A percentile compares a stretch with the other conserved stretches of the same genome.
Evolutionary conservation across 1,140 invertebrate genomes (phyloP).

Genomic region (Drosophila nasuta): DNA sequence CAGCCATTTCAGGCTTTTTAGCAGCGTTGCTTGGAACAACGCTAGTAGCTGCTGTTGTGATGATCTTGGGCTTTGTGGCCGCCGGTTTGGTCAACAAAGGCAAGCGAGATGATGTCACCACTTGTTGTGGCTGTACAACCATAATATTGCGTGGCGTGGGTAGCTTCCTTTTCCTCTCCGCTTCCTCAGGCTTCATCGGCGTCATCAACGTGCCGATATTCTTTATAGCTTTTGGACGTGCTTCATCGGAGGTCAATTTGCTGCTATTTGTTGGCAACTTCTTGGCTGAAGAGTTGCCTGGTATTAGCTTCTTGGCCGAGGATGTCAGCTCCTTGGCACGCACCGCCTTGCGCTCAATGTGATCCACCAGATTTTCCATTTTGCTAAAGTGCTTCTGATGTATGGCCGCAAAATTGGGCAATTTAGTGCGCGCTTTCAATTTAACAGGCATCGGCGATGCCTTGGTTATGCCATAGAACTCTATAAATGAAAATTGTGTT

Average conservation of each 20-base stretch:
- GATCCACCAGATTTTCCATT: slow-evolving; percentile 88
- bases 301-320: slow-evolving; percentile 48
- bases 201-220: slow-evolving; percentile 31
- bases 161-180: neutral
- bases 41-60: neutral
- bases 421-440: slow-evolving; percentile 83
- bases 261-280: neutral
- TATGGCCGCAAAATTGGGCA: slow-evolving; percentile 88
- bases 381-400: slow-evolving; percentile 88
- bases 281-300: neutral
- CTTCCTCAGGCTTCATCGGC: neutral
- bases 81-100: neutral
- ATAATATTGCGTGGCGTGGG: slow-evolving; percentile 21
- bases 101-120: slow-evolving; percentile 6
- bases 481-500: neutral
- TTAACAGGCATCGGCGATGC: slow-evolving; percentile 49
- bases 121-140: neutral
- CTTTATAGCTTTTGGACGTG: slow-evolving; percentile 27
- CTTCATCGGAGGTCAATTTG: neutral
- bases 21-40: neutral
- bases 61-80: neutral
- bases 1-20: neutral
- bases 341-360: slow-evolving; percentile 85
- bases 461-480: slow-evolving; percentile 3
- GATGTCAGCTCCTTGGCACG: slow-evolving; percentile 84